phyloP scores from a whole-genome alignment of 2,113 vertebrate genomes.

The Spheniscus mendiculus region DNA sequence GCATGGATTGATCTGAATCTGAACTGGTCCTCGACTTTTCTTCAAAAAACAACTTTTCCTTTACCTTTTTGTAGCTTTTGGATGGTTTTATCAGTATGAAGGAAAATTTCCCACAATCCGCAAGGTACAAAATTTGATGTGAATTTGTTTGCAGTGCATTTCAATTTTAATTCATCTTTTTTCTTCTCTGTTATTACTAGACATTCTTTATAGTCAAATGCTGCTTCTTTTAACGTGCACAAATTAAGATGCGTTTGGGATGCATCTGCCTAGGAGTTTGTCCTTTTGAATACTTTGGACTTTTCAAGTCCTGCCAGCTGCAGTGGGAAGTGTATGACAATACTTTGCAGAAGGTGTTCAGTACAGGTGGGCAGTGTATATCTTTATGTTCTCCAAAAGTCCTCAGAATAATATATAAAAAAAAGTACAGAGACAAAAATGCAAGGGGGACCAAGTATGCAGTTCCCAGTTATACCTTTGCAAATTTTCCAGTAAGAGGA shows the following conservation, averaged over 20 bases:
- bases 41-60: conserved; percentile 10
- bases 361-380: background rate
- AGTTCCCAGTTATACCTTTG: background rate
- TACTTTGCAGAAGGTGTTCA: background rate
- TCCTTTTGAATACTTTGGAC: background rate
- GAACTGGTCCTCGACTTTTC: background rate
- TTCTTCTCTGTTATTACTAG: background rate
- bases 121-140: conserved; percentile 83
- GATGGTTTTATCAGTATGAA: conserved; percentile 98
- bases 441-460: background rate
- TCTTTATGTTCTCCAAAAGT: background rate
- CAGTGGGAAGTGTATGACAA: background rate
- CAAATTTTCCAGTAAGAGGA: background rate
- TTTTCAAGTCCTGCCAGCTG: background rate
- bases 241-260: background rate
- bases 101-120: conserved; percentile 93
- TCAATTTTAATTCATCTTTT: background rate
- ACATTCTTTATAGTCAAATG: background rate
- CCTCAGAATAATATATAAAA: background rate
- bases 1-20: background rate
- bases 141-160: conserved; percentile 61
- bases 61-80: conserved; percentile 85
- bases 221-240: background rate
- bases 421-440: background rate
- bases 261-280: background rate